Evolutionary conservation across 2,888 invertebrate genomes (phyloP).

Genomic region (Epirrhoe alternata): DNA sequence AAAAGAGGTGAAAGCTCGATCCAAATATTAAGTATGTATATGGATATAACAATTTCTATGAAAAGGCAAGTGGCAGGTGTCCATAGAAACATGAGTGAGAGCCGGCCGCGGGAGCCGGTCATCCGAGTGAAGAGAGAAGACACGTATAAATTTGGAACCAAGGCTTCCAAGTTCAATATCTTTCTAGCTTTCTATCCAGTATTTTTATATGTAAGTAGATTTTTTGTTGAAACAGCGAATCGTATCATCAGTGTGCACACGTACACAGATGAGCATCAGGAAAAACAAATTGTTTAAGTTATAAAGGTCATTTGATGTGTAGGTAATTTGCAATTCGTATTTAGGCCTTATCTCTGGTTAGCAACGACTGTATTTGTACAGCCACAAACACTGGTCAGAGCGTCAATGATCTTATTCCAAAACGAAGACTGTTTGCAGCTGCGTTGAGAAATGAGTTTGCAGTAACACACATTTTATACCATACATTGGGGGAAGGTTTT

Average conservation of each 20-base stretch:
- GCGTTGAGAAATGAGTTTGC: no score
- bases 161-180: constrained; percentile 59
- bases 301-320: constrained; percentile 1
- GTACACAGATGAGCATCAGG: constrained; percentile 8
- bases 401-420: no score
- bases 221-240: no score
- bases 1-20: constrained; percentile 8
- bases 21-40: not conserved
- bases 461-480: no score
- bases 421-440: no score
- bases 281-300: constrained; percentile 5
- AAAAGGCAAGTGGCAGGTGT: constrained; percentile 56
- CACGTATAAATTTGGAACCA: constrained; percentile 55
- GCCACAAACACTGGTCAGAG: no score
- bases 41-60: constrained; percentile 14
- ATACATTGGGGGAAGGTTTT: no score
- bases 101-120: constrained; percentile 42
- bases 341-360: constrained; percentile 2
- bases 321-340: not conserved
- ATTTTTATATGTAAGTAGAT: not conserved
- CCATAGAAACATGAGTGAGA: constrained; percentile 59
- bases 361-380: no score
- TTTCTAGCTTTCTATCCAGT: constrained; percentile 28
- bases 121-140: constrained; percentile 49
- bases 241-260: not conserved